Conservation (phyloP, 2,113 vertebrate species). For the Centropristis striata region DNA sequence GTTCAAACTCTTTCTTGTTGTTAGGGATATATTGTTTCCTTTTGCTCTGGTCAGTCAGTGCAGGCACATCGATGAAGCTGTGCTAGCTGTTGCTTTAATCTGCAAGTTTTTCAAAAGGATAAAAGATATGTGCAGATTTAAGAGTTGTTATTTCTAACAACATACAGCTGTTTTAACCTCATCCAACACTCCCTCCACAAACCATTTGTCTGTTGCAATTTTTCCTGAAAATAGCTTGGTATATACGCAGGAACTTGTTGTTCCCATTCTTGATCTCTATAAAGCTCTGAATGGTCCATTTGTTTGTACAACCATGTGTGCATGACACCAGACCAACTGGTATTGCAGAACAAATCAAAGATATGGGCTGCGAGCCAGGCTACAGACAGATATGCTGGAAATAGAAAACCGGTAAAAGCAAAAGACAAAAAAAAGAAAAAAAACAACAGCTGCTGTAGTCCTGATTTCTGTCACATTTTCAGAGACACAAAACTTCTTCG, state of each 20-base stretch:
- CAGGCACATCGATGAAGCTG: neutral
- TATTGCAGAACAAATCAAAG: neutral
- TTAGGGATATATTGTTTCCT: neutral
- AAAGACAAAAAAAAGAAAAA: neutral
- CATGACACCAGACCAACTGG: neutral
- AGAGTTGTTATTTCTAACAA: neutral
- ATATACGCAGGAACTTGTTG: neutral
- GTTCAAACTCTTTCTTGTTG: neutral
- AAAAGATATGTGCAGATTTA: neutral
- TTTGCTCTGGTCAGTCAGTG: neutral
- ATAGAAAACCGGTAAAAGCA: neutral
- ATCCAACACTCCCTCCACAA: neutral
- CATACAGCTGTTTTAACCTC: neutral
- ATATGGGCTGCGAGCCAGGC: neutral
- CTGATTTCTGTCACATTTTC: neutral
- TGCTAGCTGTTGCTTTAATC: neutral
- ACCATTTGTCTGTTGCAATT: neutral
- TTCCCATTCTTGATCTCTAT: neutral
- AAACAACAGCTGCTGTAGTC: neutral
- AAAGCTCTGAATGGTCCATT: neutral
- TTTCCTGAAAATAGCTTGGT: neutral
- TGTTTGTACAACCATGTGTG: constrained; percentile 9
- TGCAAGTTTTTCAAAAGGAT: neutral
- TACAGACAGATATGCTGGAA: constrained; percentile 6
- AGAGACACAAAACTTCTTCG: no score